Conservation (phyloP, 2,888 invertebrate genomes). For the Heliconius ethilla region DNA sequence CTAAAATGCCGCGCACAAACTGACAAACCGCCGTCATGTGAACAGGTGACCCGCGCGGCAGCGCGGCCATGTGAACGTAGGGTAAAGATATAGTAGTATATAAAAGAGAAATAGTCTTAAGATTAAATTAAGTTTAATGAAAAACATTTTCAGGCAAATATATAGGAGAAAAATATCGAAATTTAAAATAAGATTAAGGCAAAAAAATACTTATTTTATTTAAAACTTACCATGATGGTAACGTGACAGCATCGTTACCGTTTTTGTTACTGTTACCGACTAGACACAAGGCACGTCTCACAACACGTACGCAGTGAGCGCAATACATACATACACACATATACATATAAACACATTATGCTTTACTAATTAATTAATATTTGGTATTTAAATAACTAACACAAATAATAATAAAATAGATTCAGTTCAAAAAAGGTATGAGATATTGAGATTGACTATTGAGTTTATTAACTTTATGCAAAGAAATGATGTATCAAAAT, state of each 20-base stretch:
- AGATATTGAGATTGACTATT: not conserved
- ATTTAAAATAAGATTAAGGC: not conserved
- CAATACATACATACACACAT: conserved; percentile 1
- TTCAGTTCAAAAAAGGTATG: not conserved
- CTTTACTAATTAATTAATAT: conserved; percentile 41
- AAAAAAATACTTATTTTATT: not conserved
- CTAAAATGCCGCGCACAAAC: too few relatives aligned
- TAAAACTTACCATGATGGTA: not conserved
- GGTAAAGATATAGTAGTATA: too few relatives aligned
- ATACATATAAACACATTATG: conserved; percentile 17
- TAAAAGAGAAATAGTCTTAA: too few relatives aligned
- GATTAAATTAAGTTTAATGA: too few relatives aligned
- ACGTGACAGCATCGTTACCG: conserved; percentile 1
- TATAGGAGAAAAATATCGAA: not conserved
- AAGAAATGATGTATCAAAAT: too few relatives aligned
- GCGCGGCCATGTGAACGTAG: too few relatives aligned
- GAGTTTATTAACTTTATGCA: not conserved
- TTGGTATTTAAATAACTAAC: conserved; percentile 45
- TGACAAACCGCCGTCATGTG: too few relatives aligned
- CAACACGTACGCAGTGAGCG: conserved; percentile 23
- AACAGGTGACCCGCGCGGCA: too few relatives aligned
- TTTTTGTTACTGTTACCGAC: conserved; percentile 19
- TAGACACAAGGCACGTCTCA: conserved; percentile 28
- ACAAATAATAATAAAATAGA: not conserved
- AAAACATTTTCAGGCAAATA: not conserved